Evolutionary conservation across 2,888 invertebrate genomes (phyloP).

Genomic region (Rotaria socialis): DNA sequence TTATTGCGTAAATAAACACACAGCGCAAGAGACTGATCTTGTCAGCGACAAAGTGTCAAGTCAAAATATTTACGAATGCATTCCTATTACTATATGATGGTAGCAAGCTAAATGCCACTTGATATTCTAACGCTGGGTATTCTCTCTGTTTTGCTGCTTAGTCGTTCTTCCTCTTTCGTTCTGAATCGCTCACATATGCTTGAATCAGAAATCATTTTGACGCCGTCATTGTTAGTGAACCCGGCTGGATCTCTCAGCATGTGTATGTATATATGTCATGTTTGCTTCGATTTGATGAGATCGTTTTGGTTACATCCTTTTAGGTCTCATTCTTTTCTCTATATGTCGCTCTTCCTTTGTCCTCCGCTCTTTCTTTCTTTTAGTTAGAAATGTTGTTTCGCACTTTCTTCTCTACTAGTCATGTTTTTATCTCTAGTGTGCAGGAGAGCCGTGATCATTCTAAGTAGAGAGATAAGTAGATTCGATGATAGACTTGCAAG

Average conservation of each 20-base stretch:
- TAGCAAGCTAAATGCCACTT: background rate
- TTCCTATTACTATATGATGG: background rate
- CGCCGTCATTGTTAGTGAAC: background rate
- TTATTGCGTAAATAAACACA: background rate
- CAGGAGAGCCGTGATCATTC: background rate
- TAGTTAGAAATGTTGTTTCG: background rate
- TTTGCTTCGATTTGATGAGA: slow-evolving; percentile 4
- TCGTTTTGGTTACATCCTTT: background rate
- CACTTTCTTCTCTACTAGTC: background rate
- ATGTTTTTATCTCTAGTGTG: background rate
- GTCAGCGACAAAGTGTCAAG: background rate
- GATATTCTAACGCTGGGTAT: background rate
- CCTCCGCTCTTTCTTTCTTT: background rate
- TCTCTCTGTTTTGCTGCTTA: background rate
- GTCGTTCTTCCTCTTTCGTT: background rate
- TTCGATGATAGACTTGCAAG: slow-evolving; percentile 4
- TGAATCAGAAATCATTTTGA: background rate
- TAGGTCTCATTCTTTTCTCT: background rate
- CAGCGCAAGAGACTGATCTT: background rate
- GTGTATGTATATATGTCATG: background rate
- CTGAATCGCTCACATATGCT: slow-evolving; percentile 11
- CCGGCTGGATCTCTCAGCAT: background rate
- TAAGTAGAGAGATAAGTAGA: background rate
- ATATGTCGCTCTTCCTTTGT: background rate
- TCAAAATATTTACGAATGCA: background rate